These are phyloP conservation scores for Cettia cetti DNA, from an alignment of 2,113 vertebrate species.

Conservation along the genomic window DNA sequence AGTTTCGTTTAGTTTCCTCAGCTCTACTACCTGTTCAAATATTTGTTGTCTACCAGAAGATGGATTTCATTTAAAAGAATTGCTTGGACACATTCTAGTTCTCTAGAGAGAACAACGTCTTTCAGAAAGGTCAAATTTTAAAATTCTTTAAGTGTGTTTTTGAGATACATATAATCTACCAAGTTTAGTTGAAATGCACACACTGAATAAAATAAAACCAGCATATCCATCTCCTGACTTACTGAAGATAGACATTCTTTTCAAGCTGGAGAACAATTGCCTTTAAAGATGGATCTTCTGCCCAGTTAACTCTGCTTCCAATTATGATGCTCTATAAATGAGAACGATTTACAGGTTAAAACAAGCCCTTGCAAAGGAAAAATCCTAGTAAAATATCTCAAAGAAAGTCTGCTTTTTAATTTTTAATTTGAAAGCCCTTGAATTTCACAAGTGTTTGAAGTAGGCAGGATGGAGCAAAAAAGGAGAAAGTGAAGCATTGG, in stretches of 20 bases:
- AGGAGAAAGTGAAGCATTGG: not conserved
- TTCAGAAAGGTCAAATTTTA: not conserved
- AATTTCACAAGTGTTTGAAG: not conserved
- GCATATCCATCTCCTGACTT: not conserved
- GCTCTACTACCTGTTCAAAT: fast-evolving
- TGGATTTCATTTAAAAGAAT: not conserved
- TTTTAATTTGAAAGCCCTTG: not conserved
- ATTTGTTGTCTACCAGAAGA: not conserved
- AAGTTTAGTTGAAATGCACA: not conserved
- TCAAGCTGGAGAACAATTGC: conserved; percentile 67
- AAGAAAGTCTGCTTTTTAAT: not conserved
- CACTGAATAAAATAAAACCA: not conserved
- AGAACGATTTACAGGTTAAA: not conserved
- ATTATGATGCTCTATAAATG: conserved; percentile 67
- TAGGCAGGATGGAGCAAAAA: not conserved
- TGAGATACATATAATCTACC: not conserved
- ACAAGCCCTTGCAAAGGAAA: not conserved
- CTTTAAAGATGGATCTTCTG: conserved; percentile 67
- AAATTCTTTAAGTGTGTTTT: fast-evolving
- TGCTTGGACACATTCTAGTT: fast-evolving
- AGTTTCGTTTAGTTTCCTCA: fast-evolving
- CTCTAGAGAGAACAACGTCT: not conserved
- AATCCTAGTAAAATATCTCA: not conserved
- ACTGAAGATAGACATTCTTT: not conserved
- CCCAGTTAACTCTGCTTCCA: conserved; percentile 74